A percentile compares a stretch with the other conserved stretches of the same genome.
Conservation (phyloP, 2,113 vertebrate species). For the Engraulis encrasicolus region DNA sequence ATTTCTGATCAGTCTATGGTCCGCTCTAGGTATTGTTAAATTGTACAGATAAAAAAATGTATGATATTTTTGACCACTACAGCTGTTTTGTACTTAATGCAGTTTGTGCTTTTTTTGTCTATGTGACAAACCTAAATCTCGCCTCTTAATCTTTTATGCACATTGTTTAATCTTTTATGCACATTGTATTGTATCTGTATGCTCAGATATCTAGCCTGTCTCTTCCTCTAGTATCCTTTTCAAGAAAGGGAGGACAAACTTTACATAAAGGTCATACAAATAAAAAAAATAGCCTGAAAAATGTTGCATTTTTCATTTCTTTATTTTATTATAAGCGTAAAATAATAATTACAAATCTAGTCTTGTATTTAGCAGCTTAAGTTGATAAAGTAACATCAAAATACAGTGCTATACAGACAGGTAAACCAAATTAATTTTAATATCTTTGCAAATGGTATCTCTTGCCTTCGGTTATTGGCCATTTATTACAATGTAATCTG, state of each 20-base stretch:
- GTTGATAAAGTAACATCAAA: not conserved
- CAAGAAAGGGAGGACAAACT: slow-evolving; percentile 76
- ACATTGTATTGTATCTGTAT: slow-evolving; percentile 83
- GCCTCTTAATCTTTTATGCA: slow-evolving; percentile 82
- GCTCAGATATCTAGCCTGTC: slow-evolving; percentile 80
- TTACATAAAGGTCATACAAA: slow-evolving; percentile 80
- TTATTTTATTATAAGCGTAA: not conserved
- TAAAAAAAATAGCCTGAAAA: slow-evolving; percentile 38
- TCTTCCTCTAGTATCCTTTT: slow-evolving; percentile 78
- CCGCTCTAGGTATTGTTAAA: slow-evolving; percentile 77
- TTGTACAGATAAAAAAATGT: slow-evolving; percentile 84
- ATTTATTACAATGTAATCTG: too few species aligned
- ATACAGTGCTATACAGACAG: too few species aligned
- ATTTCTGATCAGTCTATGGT: slow-evolving; percentile 63
- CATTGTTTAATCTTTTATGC: slow-evolving; percentile 82
- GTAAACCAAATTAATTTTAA: not conserved
- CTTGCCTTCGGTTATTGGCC: too few species aligned
- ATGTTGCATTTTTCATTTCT: not conserved
- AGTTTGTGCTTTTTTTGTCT: slow-evolving; percentile 78
- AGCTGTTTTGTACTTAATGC: slow-evolving; percentile 85
- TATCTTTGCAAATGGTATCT: not conserved
- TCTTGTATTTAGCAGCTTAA: not conserved
- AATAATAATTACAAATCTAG: not conserved
- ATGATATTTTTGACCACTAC: slow-evolving; percentile 87
- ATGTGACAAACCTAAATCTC: slow-evolving; percentile 80